These are phyloP conservation scores for Prionchulus punctatus DNA, from an alignment of 2,888 invertebrate genomes.

Conservation along the genomic window DNA sequence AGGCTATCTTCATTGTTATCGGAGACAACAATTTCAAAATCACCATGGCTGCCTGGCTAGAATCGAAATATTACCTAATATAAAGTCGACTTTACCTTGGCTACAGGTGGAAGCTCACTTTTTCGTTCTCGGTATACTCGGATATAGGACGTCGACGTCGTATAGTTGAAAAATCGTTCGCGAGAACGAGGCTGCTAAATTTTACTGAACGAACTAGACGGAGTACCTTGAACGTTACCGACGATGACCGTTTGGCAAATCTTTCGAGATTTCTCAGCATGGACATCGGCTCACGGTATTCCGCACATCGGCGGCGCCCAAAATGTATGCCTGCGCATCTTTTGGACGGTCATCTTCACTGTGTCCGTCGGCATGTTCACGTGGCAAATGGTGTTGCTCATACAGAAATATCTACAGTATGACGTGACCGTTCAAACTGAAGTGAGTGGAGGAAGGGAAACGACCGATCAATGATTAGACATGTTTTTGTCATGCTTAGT, in stretches of 20 bases:
- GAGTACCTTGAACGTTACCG: too few relatives aligned
- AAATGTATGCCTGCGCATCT: constrained; percentile 12
- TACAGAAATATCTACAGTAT: constrained; percentile 20
- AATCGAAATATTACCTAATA: too few relatives aligned
- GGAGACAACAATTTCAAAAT: too few relatives aligned
- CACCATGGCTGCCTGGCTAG: too few relatives aligned
- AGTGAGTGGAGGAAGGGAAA: neutral
- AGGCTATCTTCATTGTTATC: too few relatives aligned
- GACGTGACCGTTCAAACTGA: constrained; percentile 23
- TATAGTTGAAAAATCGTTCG: too few relatives aligned
- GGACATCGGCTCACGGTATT: constrained; percentile 26
- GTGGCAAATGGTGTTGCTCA: constrained; percentile 19
- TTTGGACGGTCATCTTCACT: constrained; percentile 22
- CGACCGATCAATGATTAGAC: neutral
- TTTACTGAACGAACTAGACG: too few relatives aligned
- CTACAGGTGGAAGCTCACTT: too few relatives aligned
- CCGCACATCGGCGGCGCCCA: constrained; percentile 25
- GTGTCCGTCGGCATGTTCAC: constrained; percentile 18
- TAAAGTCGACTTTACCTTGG: too few relatives aligned
- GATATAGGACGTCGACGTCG: too few relatives aligned
- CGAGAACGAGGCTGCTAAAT: too few relatives aligned
- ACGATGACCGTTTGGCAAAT: constrained; percentile 6
- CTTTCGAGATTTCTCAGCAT: constrained; percentile 22
- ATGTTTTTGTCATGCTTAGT: constrained; percentile 13
- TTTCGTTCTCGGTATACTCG: too few relatives aligned